Conservation (phyloP, 1,140 invertebrate genomes). For the Neoseiulus cucumeris region DNA sequence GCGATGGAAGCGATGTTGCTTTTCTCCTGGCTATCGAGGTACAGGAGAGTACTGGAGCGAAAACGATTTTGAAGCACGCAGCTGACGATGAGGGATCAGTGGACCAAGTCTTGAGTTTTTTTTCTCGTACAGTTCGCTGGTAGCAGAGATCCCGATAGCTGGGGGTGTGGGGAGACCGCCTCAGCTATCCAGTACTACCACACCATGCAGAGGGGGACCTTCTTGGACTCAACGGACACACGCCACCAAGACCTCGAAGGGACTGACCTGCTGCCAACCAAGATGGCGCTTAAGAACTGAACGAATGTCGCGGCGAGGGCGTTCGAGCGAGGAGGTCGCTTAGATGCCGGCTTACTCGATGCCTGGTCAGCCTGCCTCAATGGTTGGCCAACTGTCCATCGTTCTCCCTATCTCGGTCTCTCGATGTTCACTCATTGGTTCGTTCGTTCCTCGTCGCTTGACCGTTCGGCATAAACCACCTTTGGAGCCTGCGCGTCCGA, state of each 20-base stretch:
- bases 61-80: neutral
- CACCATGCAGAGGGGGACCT: constrained; percentile 6
- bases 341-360: no score
- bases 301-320: neutral
- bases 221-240: neutral
- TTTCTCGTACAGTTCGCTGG: neutral
- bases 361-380: no score
- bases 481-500: no score
- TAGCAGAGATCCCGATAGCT: constrained; percentile 11
- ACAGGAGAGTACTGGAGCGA: neutral
- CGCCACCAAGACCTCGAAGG: neutral
- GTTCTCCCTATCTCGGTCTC: no score
- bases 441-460: no score
- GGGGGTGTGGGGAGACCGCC: constrained; percentile 11
- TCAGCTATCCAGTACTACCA: constrained; percentile 11
- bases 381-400: no score
- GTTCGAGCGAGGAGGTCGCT: neutral
- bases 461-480: no score
- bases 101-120: neutral
- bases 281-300: constrained; percentile 7
- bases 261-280: neutral
- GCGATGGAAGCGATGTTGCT: neutral
- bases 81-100: no score
- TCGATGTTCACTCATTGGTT: no score
- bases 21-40: neutral